phyloP scores from a whole-genome alignment of 2,888 invertebrate species.

The Hetaerina titia region DNA sequence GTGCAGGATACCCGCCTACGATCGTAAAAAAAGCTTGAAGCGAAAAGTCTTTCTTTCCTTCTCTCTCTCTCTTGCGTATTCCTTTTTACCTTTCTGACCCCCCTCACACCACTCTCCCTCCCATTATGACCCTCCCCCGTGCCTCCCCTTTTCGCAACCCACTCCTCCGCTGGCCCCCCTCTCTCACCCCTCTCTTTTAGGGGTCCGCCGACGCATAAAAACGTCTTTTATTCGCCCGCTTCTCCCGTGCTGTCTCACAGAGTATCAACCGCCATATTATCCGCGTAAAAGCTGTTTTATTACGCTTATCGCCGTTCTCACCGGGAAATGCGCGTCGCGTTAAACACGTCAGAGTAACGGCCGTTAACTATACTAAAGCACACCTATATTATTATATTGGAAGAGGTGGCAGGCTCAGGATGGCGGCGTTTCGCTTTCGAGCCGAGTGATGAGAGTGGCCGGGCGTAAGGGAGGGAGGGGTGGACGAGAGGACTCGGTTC shows the following conservation, averaged over 20 bases:
- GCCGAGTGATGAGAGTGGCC: neutral
- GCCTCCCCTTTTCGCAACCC: neutral
- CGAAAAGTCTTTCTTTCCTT: neutral
- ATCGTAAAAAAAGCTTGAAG: conserved; percentile 23
- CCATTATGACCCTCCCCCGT: neutral
- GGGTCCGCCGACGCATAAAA: neutral
- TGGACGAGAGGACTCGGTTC: neutral
- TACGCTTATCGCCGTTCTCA: conserved; percentile 25
- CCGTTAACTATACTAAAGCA: conserved; percentile 1
- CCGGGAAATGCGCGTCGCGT: neutral
- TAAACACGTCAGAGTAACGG: conserved; percentile 5
- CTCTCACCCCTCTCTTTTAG: neutral
- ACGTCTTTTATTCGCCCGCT: conserved; percentile 8
- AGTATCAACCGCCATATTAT: conserved; percentile 21
- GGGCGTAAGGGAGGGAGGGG: neutral
- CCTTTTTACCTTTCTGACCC: conserved; percentile 8
- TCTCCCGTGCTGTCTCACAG: neutral
- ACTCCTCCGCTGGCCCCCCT: neutral
- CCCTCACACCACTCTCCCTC: neutral
- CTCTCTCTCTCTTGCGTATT: neutral
- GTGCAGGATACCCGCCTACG: neutral
- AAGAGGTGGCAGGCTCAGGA: neutral
- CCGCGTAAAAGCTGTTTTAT: conserved; percentile 31
- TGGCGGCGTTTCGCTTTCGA: neutral
- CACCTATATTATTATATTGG: conserved; percentile 6